Evolutionary conservation across 1,140 invertebrate genomes (phyloP), one percentile per base, ranked within the genome.

Genomic region (Micrasema minimum): DNA sequence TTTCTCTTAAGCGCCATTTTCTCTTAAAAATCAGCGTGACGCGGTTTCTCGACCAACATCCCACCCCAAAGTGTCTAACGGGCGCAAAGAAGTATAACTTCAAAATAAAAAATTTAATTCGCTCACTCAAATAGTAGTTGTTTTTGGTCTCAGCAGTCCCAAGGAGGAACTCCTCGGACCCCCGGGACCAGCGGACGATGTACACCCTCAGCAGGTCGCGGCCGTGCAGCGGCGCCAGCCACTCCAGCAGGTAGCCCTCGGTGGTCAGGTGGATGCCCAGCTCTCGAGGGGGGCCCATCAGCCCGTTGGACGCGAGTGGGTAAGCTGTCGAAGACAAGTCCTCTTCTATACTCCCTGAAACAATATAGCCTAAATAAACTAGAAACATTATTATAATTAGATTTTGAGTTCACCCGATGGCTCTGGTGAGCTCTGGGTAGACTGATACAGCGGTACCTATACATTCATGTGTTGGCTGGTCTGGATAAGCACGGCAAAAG

Each of bases 201-300:
- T 91, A 92, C 1, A 84, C 74, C 59, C 86, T 83, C 3, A 91
- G 77, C 37, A 82, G 79, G 22, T 90, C 85, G 14, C 80, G 76
- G 0, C 89, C 89, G 65, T 84, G 80, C 12, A 81, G 78, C 0
- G 93, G 92, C 16, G 90, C 87, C 53, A 89, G 85, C 93, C 93
- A 95, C 22, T 87, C 88, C 1, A 94, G 86, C 10, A 91, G 80
- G 78, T 88, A 90, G n/a, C 91, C 91, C 69, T 90, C 86, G 9
- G 80, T 80, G 0, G 86, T 87, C 14, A 85, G 81, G 43, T 84
- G 83, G 5, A 92, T 88, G 38, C 85, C 87, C 3, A 93, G 82
- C 80, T 93, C 91, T 46, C 82, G 77, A 0, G 92, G 92, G 4
- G 89, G 85, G 2, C 87, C 87, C 73, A 90, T 81, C 66, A 81